A percentile compares a stretch with the other conserved stretches of the same genome.
Conservation (phyloP, 2,797 vertebrate species). For the Tauraco hartlaubi region DNA sequence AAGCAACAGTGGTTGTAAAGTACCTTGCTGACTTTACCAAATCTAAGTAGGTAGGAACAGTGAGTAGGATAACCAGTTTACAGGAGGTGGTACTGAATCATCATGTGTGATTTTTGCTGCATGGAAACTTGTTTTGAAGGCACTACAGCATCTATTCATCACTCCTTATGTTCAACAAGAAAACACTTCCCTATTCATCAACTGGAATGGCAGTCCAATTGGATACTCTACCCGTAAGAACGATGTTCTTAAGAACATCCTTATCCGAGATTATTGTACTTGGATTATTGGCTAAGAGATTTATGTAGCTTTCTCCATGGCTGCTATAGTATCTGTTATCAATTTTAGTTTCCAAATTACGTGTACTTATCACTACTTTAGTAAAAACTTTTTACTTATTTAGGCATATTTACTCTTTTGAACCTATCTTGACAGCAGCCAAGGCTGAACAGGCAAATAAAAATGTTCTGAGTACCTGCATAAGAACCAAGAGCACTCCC, state of each 20-base stretch:
- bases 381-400: background rate
- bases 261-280: background rate
- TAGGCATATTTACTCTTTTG: background rate
- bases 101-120: background rate
- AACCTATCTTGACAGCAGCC: background rate
- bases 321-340: background rate
- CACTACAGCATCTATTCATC: background rate
- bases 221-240: background rate
- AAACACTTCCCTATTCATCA: background rate
- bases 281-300: background rate
- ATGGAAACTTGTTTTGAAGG: background rate
- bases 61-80: background rate
- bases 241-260: background rate
- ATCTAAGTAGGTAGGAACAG: background rate
- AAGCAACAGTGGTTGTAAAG: background rate
- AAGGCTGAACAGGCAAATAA: background rate
- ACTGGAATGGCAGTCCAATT: background rate
- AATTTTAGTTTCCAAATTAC: background rate
- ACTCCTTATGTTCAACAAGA: background rate
- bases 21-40: background rate
- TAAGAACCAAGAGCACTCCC: background rate
- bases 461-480: background rate
- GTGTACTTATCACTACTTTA: background rate
- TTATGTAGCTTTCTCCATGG: background rate
- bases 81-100: background rate